A percentile compares a stretch with the other conserved stretches of the same genome.
Conservation (phyloP, 2,888 invertebrate genomes). For the Gonocerus acuteangulatus region DNA sequence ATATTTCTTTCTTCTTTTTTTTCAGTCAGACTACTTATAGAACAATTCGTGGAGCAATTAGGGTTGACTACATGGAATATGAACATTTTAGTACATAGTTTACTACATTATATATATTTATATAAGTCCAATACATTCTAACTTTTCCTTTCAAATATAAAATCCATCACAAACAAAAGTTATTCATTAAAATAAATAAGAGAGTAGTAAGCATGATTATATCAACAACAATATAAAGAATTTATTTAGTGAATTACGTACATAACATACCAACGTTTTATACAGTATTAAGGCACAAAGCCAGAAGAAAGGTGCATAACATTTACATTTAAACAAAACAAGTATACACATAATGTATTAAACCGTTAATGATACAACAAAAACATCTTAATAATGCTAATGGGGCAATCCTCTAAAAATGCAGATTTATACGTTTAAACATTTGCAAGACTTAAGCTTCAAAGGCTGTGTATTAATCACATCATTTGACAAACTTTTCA, state of each 20-base stretch:
- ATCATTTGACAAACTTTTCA: no score
- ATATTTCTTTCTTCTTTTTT: neutral
- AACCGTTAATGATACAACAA: neutral
- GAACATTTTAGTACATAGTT: conserved; percentile 5
- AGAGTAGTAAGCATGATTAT: neutral
- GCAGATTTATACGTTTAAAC: no score
- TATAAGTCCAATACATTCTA: neutral
- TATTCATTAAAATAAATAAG: neutral
- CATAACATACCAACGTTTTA: conserved; percentile 13
- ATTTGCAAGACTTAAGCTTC: no score
- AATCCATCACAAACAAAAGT: neutral
- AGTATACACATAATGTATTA: conserved; percentile 3
- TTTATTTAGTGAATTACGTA: conserved; percentile 2
- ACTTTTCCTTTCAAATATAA: neutral
- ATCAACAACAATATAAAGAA: neutral
- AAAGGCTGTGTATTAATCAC: no score
- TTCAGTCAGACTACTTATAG: conserved; percentile 13
- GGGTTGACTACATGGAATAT: conserved; percentile 19
- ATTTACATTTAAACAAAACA: neutral
- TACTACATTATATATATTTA: neutral
- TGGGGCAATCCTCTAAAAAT: neutral
- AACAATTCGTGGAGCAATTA: conserved; percentile 14
- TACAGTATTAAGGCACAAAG: conserved; percentile 25
- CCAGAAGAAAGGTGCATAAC: neutral
- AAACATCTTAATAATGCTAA: neutral